Conservation (phyloP, 2,888 invertebrate species). For the Dermolepida albohirtum region DNA sequence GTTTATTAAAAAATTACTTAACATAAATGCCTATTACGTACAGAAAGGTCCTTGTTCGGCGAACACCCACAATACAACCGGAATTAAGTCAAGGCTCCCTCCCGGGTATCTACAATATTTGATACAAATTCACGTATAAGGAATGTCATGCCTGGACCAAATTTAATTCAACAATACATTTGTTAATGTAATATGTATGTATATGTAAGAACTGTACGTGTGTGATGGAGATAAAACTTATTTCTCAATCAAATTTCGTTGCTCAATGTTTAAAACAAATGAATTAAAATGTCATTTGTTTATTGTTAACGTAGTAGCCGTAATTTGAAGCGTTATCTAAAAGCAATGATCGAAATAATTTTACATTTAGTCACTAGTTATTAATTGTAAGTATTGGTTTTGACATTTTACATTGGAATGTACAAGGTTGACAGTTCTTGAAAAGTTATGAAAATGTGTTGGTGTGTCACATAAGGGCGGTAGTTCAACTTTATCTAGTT, state of each 20-base stretch:
- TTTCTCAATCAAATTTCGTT: conserved; percentile 11
- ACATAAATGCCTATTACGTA: conserved; percentile 16
- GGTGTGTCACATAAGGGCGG: no score
- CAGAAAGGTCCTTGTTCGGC: conserved; percentile 16
- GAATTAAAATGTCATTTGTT: conserved; percentile 25
- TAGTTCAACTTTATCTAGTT: no score
- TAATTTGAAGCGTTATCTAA: conserved; percentile 15
- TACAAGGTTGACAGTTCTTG: conserved; percentile 24
- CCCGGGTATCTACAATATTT: neutral
- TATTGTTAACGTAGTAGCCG: conserved; percentile 10
- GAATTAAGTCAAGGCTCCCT: conserved; percentile 29
- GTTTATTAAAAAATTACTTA: conserved; percentile 34
- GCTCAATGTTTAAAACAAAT: conserved; percentile 23
- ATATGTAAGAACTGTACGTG: neutral
- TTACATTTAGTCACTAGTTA: conserved; percentile 17
- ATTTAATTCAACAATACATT: conserved; percentile 8
- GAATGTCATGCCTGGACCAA: conserved; percentile 10
- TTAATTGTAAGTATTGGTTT: conserved; percentile 21
- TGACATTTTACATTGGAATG: conserved; percentile 29
- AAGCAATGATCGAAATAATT: conserved; percentile 9
- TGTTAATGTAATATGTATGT: conserved; percentile 4
- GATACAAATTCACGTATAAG: conserved; percentile 10
- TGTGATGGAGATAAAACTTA: neutral
- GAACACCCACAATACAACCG: conserved; percentile 36
- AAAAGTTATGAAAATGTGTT: neutral